A percentile compares a stretch with the other conserved stretches of the same genome.
These are phyloP conservation scores for Seriola dumerili DNA, from an alignment of 2,113 vertebrate genomes.

Conservation along the genomic window DNA sequence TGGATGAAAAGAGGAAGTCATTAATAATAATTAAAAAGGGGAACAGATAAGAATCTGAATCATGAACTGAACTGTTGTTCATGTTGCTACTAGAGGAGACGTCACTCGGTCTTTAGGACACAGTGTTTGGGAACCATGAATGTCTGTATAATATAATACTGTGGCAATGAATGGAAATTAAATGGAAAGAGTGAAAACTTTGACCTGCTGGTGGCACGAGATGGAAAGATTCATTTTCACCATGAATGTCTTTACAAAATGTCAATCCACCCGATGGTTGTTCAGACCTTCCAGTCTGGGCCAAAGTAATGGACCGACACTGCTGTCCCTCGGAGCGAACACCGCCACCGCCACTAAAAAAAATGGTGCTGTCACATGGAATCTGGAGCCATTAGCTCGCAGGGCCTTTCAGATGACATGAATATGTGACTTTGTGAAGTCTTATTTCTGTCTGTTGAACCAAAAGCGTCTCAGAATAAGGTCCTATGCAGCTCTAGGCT, in stretches of 20 bases:
- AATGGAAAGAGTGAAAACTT: not conserved
- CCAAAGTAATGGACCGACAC: slow-evolving; percentile 4
- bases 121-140: not conserved
- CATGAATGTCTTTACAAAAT: not conserved
- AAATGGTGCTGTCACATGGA: slow-evolving; percentile 24
- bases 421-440: slow-evolving; percentile 3
- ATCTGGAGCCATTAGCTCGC: slow-evolving; percentile 36
- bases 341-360: slow-evolving; percentile 10
- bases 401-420: not conserved
- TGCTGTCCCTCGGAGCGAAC: not conserved
- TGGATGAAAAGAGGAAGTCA: too few species aligned
- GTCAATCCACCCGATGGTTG: not conserved
- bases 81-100: not conserved
- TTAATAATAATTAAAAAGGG: too few species aligned
- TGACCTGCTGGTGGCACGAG: not conserved
- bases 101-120: not conserved
- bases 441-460: slow-evolving; percentile 23
- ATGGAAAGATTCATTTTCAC: not conserved
- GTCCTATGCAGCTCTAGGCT: not conserved
- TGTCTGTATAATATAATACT: not conserved
- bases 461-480: not conserved
- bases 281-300: slow-evolving; percentile 7
- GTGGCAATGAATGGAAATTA: not conserved
- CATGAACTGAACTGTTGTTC: too few species aligned
- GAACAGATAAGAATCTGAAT: too few species aligned